Base-by-base conservation (phyloP, 2,797 vertebrate genomes). In the Loris lydekkerianus region DNA sequence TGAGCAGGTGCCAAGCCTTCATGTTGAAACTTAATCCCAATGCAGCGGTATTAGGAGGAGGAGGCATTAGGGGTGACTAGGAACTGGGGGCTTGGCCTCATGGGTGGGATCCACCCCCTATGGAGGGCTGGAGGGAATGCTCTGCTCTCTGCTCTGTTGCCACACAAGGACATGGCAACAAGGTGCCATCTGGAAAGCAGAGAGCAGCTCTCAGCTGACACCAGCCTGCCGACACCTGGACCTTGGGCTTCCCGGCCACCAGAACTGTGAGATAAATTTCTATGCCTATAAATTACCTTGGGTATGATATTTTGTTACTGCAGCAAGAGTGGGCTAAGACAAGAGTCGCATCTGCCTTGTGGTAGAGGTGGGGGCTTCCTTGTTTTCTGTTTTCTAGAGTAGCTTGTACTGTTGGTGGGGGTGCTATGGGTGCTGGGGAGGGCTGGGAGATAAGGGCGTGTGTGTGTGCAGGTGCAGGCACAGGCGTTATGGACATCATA, bases 141-240 rank as follows among this genome's bases (percentile, higher is more conserved):
- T 29, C 40, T 53, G 14, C 53, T 61, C 4, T 31, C 11, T 17
- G 60, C 46, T 61, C 34, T 23, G 37, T 10, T 6, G 10, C 70
- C 1, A 1, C 10, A 31, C 25, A 53, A 89, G 49, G 31, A 67
- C 1, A 2, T n/a, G 20, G 58, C 29, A 14, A 11, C 18, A 69
- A 58, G 18, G 34, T 0, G 29, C 34, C 49, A 18, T 34, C 10
- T n/a, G 14, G 31, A 7, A 9, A 46, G n/a, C n/a, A 1, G 29
- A 84, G 31, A 10, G 6, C 2, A 27, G 80, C 70, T 15, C n/a
- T 63, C 65, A 37, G 18, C 2, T 46, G 13, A 46, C 37, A 31
- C 34, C 13, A 31, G 37, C 2, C 2, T 4, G 10, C 40, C 53
- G 14, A 53, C 15, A 7, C 11, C 27, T 1, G 5, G 15, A 27